These are phyloP conservation scores for Ochropacha duplaris DNA, from an alignment of 2,888 invertebrate genomes.

Conservation along the genomic window DNA sequence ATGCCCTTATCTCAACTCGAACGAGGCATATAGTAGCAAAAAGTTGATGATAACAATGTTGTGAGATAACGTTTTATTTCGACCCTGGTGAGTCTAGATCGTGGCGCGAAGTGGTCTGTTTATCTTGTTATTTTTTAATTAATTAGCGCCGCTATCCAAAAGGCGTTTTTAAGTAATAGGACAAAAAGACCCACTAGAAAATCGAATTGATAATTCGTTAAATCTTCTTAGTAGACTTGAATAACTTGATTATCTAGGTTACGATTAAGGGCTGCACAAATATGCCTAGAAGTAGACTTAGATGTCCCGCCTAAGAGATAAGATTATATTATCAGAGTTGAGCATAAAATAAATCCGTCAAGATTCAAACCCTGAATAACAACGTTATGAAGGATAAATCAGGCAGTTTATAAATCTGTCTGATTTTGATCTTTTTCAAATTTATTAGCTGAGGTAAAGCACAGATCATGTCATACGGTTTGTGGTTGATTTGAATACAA, in stretches of 20 bases:
- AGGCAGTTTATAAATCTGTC: not conserved
- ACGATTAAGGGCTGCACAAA: not conserved
- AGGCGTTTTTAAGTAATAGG: not conserved
- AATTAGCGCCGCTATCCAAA: not conserved
- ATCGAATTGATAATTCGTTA: not conserved
- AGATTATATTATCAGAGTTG: not conserved
- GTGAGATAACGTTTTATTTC: slow-evolving; percentile 58
- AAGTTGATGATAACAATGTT: slow-evolving; percentile 67
- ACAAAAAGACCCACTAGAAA: not conserved
- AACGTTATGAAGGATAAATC: not conserved
- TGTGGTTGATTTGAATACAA: not conserved
- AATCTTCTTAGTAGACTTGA: not conserved
- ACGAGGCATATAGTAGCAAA: slow-evolving; percentile 70
- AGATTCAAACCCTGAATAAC: not conserved
- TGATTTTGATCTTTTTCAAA: not conserved
- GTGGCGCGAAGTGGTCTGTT: slow-evolving; percentile 12
- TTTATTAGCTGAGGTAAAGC: not conserved
- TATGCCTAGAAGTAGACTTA: not conserved
- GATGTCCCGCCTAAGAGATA: too few species aligned
- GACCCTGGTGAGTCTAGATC: slow-evolving; percentile 36
- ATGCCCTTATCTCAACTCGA: slow-evolving; percentile 68
- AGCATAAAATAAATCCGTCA: not conserved
- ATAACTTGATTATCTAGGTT: too few species aligned
- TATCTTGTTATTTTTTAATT: slow-evolving; percentile 18
- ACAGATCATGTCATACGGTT: not conserved